phyloP scores from a whole-genome alignment of 2,113 vertebrate genomes.

The Anguilla rostrata region DNA sequence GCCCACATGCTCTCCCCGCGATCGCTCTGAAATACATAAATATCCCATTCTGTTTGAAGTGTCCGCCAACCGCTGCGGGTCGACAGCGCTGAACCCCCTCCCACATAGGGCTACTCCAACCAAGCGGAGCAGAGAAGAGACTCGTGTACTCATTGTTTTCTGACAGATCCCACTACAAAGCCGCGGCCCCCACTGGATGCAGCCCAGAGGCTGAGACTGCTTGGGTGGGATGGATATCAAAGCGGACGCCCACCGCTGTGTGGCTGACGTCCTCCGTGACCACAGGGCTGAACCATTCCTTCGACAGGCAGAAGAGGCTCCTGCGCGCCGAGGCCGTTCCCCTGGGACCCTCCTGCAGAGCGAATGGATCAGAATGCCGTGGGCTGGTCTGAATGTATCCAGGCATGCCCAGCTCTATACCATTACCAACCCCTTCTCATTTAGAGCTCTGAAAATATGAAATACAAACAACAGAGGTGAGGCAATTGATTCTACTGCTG shows the following conservation, averaged over 20 bases:
- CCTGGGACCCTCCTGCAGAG: not conserved
- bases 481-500: not conserved
- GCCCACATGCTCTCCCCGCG: not conserved
- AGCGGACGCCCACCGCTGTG: conserved; percentile 14
- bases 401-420: not conserved
- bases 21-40: conserved; percentile 4
- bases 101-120: not conserved
- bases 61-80: not conserved
- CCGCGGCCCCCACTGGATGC: not conserved
- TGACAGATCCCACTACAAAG: conserved; percentile 31
- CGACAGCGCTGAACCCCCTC: conserved; percentile 5
- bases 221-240: conserved; percentile 21
- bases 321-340: not conserved
- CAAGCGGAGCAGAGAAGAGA: conserved; percentile 15
- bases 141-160: conserved; percentile 27
- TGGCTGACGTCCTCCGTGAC: not conserved
- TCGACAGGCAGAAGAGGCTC: not conserved
- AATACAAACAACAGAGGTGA: not conserved
- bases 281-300: not conserved
- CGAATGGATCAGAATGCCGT: not conserved
- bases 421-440: not conserved
- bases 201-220: conserved; percentile 17
- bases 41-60: conserved; percentile 25
- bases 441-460: not conserved
- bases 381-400: not conserved